Evolutionary conservation across 2,888 invertebrate genomes (phyloP).

Genomic region (Chloromyia formosa): DNA sequence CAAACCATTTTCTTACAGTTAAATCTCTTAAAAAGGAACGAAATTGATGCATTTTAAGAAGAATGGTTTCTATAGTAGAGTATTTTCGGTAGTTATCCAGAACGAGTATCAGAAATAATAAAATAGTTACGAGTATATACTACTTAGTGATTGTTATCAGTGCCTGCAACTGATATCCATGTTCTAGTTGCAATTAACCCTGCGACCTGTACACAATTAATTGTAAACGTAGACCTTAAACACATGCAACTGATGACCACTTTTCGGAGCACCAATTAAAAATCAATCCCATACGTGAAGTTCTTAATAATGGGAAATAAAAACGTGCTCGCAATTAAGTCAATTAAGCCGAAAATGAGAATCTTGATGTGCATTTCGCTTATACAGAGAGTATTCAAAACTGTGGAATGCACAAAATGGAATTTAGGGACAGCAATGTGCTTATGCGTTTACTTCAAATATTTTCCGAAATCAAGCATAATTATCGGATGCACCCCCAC

Average conservation of each 20-base stretch:
- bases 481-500: conserved; percentile 22
- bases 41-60: no score
- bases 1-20: no score
- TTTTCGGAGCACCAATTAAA: conserved; percentile 23
- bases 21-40: no score
- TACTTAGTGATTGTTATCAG: neutral
- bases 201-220: neutral
- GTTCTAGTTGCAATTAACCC: neutral
- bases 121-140: no score
- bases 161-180: neutral
- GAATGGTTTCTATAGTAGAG: no score
- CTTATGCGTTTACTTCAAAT: neutral
- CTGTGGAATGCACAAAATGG: neutral
- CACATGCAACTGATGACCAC: neutral
- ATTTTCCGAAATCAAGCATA: neutral
- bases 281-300: conserved; percentile 15
- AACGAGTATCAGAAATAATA: no score
- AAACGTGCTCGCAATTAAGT: conserved; percentile 36
- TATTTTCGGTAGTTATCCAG: no score
- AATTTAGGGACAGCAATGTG: neutral
- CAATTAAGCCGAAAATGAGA: conserved; percentile 18
- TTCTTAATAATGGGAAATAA: conserved; percentile 37
- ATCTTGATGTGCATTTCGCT: neutral
- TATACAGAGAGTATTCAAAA: neutral
- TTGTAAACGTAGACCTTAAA: neutral